These are phyloP conservation scores for Halcyon senegalensis DNA, from an alignment of 2,113 vertebrate genomes.

Conservation along the genomic window DNA sequence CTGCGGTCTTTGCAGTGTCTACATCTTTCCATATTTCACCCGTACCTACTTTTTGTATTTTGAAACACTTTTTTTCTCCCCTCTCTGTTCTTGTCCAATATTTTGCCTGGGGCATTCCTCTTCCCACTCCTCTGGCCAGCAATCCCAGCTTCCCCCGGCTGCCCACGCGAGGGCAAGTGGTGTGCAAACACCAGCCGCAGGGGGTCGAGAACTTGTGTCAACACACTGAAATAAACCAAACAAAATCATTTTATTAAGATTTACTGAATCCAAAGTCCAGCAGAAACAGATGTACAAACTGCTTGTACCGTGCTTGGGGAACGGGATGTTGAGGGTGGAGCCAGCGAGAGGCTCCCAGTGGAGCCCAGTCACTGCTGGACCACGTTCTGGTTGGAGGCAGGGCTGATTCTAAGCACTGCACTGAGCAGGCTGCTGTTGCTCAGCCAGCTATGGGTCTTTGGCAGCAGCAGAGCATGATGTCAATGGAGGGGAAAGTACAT, in stretches of 20 bases:
- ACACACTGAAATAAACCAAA: background rate
- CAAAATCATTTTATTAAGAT: background rate
- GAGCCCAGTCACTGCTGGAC: background rate
- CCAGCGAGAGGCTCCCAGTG: background rate
- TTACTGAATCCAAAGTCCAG: background rate
- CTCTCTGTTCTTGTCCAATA: background rate
- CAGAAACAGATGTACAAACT: slow-evolving; percentile 3
- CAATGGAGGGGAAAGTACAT: background rate
- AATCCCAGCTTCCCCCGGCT: background rate
- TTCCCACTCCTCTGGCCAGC: background rate
- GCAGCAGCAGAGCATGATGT: background rate
- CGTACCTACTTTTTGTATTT: background rate
- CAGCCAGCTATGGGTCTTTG: background rate
- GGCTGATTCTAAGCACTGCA: background rate
- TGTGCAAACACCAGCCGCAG: background rate
- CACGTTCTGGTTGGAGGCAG: background rate
- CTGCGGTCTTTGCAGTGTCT: background rate
- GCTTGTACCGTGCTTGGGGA: background rate
- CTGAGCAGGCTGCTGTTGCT: background rate
- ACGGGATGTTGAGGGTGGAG: background rate
- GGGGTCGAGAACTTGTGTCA: background rate
- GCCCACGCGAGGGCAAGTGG: background rate
- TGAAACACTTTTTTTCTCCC: background rate
- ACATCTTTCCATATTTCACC: background rate
- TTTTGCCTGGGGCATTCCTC: background rate